Percentiles rank a stretch among this genome's conserved stretches.
phyloP scores from a whole-genome alignment of 1,140 invertebrate genomes.

The Drosophila novamexicana region DNA sequence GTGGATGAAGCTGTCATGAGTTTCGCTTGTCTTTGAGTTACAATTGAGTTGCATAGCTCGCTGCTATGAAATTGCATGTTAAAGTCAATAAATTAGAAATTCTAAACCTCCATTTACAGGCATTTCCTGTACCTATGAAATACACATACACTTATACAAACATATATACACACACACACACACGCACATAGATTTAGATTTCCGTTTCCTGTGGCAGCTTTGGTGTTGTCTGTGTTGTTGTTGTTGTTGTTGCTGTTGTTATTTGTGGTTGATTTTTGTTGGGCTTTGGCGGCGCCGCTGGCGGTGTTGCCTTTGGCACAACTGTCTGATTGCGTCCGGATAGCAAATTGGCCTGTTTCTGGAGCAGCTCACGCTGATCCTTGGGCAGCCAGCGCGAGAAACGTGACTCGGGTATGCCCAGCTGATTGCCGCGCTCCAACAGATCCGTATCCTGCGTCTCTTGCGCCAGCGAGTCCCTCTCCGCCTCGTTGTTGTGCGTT shows the following conservation, averaged over 20 bases:
- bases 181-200: constrained; percentile 50
- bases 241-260: constrained; percentile 41
- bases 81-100: constrained; percentile 16
- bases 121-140: constrained; percentile 39
- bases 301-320: constrained; percentile 33
- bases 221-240: constrained; percentile 27
- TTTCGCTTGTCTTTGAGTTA: constrained; percentile 11
- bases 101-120: background rate
- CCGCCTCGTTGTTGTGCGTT: constrained; percentile 1
- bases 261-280: constrained; percentile 25
- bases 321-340: constrained; percentile 52
- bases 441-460: constrained; percentile 59
- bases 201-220: constrained; percentile 77
- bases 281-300: constrained; percentile 14
- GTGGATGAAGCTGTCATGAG: constrained; percentile 38
- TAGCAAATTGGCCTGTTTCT: constrained; percentile 75
- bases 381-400: constrained; percentile 80
- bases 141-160: constrained; percentile 33
- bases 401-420: constrained; percentile 79
- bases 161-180: constrained; percentile 31
- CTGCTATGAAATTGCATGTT: constrained; percentile 24
- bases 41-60: constrained; percentile 28
- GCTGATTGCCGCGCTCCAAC: constrained; percentile 72
- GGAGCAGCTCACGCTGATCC: constrained; percentile 77
- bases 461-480: constrained; percentile 3